Base-by-base conservation (phyloP, 2,113 vertebrate species). In the Dicerorhinus sumatrensis region DNA sequence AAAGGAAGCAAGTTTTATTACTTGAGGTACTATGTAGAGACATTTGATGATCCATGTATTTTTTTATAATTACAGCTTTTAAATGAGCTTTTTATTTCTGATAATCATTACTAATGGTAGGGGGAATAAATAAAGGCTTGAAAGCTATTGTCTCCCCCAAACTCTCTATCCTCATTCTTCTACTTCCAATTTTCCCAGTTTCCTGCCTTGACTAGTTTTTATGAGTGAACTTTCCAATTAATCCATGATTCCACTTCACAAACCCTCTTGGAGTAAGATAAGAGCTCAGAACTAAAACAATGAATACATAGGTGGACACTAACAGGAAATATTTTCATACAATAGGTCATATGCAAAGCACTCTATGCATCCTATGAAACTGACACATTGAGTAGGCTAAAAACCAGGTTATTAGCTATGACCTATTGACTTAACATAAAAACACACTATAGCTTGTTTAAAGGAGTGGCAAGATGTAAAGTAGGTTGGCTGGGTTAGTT, bases 241-340 rank as follows among this genome's bases (percentile, higher is more conserved):
- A 1, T 25, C 54, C 36, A 8, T 79, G 76, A 77, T 94, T 90
- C 21, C 0, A 75, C 62, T 75, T 96, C 70, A 90, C 58, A 84
- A 69, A 80, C 46, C 4, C n/a, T 95, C 89, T 91, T 90, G 56
- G 70, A 88, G 51, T 79, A 75, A 96, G 51, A 87, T 79, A 75
- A 96, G 51, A 87, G 48, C n/a, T 83, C 88, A 94, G 31, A 62
- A 69, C 27, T 63, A 76, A 85, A 94, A 63, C 69, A 77, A 21
- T 70, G 31, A 85, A 56, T 65, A 72, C 2, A 51, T 5, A 39
- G 46, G 36, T 72, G 60, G 80, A 94, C 29, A 48, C 27, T n/a
- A 83, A 67, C n/a, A 54, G 67, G 67, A 79, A 90, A 58, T 63
- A 69, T 83, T 75, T 70, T 96, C 70, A 75, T 18, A 33, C 17